Evolutionary conservation across 2,113 vertebrate species (phyloP).

Genomic region (Elgaria multicarinata): DNA sequence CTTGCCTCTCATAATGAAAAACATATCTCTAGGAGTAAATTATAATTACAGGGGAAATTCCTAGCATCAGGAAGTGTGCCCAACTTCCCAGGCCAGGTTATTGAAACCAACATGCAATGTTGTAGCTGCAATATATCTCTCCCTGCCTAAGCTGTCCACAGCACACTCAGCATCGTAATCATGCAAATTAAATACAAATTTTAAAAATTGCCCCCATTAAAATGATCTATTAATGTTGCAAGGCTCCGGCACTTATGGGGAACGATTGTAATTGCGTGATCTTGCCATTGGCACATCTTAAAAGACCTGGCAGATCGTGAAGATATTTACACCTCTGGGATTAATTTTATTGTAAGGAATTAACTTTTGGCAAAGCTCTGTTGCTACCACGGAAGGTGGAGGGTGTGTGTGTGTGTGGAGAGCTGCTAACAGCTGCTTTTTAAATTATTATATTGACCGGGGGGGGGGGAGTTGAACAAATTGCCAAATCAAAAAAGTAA

Average conservation of each 20-base stretch:
- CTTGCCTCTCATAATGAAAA: neutral
- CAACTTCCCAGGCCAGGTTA: slow-evolving; percentile 42
- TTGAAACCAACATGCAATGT: neutral
- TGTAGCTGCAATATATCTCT: slow-evolving; percentile 27
- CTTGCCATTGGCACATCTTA: slow-evolving; percentile 72
- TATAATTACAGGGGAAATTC: neutral
- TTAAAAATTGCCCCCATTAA: slow-evolving; percentile 79
- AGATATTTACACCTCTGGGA: slow-evolving; percentile 66
- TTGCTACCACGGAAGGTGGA: slow-evolving; percentile 28
- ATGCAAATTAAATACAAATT: slow-evolving; percentile 80
- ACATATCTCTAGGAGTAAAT: neutral
- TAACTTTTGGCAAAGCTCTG: slow-evolving; percentile 67
- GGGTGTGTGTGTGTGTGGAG: neutral
- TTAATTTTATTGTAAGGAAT: slow-evolving; percentile 68
- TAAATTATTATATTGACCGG: slow-evolving; percentile 33
- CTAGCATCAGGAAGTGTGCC: slow-evolving; percentile 4
- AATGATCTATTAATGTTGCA: slow-evolving; percentile 77
- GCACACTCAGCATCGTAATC: slow-evolving; percentile 65
- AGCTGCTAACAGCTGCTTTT: slow-evolving; percentile 7
- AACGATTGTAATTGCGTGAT: slow-evolving; percentile 74
- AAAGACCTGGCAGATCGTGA: slow-evolving; percentile 63
- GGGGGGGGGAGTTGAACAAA: neutral
- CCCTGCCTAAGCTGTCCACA: slow-evolving; percentile 42
- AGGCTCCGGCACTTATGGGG: slow-evolving; percentile 71
- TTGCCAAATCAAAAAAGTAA: slow-evolving; percentile 11